Conservation (phyloP, 53 echinoderm and acorn worm genomes). For the Apostichopus leukothele region DNA sequence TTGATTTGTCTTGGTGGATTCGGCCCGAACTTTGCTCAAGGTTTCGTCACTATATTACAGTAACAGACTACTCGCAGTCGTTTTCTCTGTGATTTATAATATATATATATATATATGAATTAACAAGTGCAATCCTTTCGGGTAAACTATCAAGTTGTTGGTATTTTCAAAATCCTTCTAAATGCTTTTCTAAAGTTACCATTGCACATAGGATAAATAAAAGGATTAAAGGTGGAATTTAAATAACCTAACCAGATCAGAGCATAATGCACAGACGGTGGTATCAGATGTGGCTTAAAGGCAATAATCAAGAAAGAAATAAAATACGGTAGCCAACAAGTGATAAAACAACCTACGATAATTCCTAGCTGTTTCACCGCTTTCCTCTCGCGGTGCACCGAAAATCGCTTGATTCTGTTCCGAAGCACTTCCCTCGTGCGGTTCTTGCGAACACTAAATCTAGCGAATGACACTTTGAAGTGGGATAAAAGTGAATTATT, state of each 20-base stretch:
- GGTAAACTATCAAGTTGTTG: neutral
- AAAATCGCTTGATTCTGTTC: conserved; percentile 75
- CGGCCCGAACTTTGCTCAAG: too few species aligned
- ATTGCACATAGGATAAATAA: conserved; percentile 95
- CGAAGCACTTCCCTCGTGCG: conserved; percentile 70
- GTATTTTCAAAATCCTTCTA: conserved; percentile 72
- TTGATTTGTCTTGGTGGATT: too few species aligned
- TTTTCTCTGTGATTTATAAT: too few species aligned
- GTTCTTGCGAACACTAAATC: conserved; percentile 78
- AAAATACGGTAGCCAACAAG: conserved; percentile 93
- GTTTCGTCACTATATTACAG: too few species aligned
- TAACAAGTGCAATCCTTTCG: too few species aligned
- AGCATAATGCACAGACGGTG: conserved; percentile 66
- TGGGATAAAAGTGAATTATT: conserved; percentile 36
- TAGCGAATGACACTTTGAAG: conserved; percentile 64
- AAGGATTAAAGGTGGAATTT: conserved; percentile 90
- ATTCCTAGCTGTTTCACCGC: conserved; percentile 92
- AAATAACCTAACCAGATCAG: conserved; percentile 94
- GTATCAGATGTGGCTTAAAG: conserved; percentile 67
- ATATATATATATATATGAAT: too few species aligned
- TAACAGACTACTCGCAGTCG: too few species aligned
- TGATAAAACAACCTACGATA: conserved; percentile 90
- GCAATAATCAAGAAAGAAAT: conserved; percentile 89
- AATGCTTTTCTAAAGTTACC: conserved; percentile 91
- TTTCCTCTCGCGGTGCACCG: conserved; percentile 83